Evolutionary conservation across 2,113 vertebrate species (phyloP).

Genomic region (Cepphus grylle): DNA sequence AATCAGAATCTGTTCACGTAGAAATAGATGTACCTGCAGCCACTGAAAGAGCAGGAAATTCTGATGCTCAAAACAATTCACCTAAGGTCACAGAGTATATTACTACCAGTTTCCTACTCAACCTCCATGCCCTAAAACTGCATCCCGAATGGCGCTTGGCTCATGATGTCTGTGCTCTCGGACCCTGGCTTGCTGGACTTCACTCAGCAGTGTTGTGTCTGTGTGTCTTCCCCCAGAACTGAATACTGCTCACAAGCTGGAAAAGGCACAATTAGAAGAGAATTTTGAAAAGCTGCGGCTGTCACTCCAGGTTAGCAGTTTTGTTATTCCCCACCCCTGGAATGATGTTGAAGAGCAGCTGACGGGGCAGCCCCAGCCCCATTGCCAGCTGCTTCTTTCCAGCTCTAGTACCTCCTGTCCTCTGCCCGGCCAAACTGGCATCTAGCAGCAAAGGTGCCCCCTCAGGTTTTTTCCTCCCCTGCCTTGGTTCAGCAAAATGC

Average conservation of each 20-base stretch:
- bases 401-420: background rate
- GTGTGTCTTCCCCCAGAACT: constrained; percentile 77
- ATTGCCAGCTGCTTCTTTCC: background rate
- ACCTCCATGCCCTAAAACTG: background rate
- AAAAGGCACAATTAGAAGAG: constrained; percentile 88
- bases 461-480: background rate
- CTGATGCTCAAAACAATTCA: background rate
- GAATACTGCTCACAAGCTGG: constrained; percentile 85
- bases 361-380: fast-evolving
- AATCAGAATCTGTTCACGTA: background rate
- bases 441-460: background rate
- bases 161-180: fast-evolving
- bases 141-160: fast-evolving
- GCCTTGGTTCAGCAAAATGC: background rate
- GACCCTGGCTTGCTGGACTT: background rate
- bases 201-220: background rate
- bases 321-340: background rate
- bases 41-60: background rate
- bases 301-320: constrained; percentile 85
- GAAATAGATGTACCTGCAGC: background rate
- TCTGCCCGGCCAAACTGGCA: background rate
- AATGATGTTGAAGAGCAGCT: background rate
- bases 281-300: constrained; percentile 90
- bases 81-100: background rate
- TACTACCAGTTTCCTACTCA: background rate